Percentiles rank a stretch among this genome's conserved stretches.
Evolutionary conservation across 2,888 invertebrate species (phyloP).

Genomic region (Acanthosepion lycidas): DNA sequence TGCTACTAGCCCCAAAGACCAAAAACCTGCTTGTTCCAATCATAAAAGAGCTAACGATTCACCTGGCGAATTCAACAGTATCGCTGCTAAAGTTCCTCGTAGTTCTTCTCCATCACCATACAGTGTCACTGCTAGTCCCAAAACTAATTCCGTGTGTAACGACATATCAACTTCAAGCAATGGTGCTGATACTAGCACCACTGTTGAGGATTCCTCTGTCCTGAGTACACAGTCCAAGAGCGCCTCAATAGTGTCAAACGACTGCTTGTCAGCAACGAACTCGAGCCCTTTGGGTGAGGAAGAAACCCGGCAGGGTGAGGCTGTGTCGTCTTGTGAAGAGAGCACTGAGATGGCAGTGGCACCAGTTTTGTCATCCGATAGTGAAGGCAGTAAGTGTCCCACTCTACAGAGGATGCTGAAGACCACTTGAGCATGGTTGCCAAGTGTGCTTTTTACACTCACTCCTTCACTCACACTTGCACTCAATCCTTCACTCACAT

Average conservation of each 20-base stretch:
- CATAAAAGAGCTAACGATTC: conserved; percentile 36
- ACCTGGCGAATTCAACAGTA: neutral
- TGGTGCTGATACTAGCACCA: neutral
- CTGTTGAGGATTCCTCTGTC: neutral
- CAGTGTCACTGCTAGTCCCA: conserved; percentile 25
- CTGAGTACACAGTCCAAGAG: neutral
- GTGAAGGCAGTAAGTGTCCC: conserved; percentile 47
- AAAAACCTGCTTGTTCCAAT: conserved; percentile 38
- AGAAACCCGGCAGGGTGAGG: neutral
- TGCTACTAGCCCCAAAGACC: conserved; percentile 39
- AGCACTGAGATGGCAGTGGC: neutral
- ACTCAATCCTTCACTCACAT: too few relatives aligned
- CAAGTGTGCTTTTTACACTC: neutral
- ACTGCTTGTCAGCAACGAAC: conserved; percentile 35
- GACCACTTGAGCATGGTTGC: conserved; percentile 39
- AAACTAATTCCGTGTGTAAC: neutral
- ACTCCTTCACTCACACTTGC: neutral
- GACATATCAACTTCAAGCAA: conserved; percentile 18
- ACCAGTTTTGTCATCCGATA: conserved; percentile 13
- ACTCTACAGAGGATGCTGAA: conserved; percentile 45
- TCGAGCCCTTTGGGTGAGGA: neutral
- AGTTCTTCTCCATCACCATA: neutral
- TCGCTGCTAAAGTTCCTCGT: conserved; percentile 25
- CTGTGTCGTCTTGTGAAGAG: neutral
- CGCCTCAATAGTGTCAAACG: neutral